A percentile compares a stretch with the other conserved stretches of the same genome.
These are phyloP conservation scores for Muraenolepis orangiensis DNA, from an alignment of 2,797 vertebrate species.

Conservation along the genomic window DNA sequence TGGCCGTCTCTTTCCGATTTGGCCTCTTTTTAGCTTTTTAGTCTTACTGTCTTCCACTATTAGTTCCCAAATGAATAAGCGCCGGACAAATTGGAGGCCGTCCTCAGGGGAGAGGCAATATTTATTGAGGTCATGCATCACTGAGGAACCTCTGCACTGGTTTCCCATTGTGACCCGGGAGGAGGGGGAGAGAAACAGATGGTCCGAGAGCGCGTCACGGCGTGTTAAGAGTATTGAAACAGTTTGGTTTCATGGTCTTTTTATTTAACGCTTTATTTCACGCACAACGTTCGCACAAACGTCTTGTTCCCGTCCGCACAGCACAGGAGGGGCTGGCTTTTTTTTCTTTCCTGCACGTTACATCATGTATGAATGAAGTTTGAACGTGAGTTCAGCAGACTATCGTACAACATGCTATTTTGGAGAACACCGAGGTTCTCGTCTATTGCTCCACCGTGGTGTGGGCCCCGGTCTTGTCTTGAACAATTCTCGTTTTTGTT, in stretches of 20 bases:
- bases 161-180: constrained; percentile 49
- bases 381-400: constrained; percentile 39
- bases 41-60: constrained; percentile 73
- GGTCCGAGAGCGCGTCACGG: constrained; percentile 63
- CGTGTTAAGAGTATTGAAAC: constrained; percentile 73
- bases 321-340: constrained; percentile 23
- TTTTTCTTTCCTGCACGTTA: constrained; percentile 50
- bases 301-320: constrained; percentile 59
- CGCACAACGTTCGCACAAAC: constrained; percentile 66
- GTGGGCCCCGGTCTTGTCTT: not conserved
- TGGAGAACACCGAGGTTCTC: not conserved
- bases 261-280: constrained; percentile 64
- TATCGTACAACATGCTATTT: constrained; percentile 20
- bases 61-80: constrained; percentile 75
- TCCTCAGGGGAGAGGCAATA: constrained; percentile 60
- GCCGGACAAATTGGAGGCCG: constrained; percentile 67
- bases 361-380: constrained; percentile 43
- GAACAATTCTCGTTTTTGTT: constrained; percentile 11
- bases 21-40: constrained; percentile 52
- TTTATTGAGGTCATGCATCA: constrained; percentile 76
- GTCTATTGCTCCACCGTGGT: not conserved
- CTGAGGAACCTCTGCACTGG: constrained; percentile 64
- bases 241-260: constrained; percentile 69
- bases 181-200: constrained; percentile 73
- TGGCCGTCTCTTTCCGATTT: constrained; percentile 75